These are phyloP conservation scores for Drosophila nasuta DNA, from an alignment of 1,140 invertebrate species.

Conservation along the genomic window DNA sequence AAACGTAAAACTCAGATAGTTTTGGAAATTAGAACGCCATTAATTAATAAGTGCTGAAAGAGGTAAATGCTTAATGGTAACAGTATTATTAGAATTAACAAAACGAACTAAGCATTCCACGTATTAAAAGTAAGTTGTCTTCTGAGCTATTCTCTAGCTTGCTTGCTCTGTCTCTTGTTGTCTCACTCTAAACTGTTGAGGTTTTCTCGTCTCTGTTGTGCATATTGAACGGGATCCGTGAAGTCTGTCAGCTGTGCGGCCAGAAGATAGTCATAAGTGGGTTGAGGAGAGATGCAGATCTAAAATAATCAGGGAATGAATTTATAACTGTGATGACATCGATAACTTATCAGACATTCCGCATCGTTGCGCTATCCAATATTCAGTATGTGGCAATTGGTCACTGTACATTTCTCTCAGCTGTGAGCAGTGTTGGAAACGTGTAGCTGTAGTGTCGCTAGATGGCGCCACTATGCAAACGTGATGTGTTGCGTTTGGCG, in stretches of 20 bases:
- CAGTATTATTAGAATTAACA: too few relatives aligned
- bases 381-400: neutral
- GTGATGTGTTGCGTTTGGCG: neutral
- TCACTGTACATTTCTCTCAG: neutral
- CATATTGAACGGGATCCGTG: constrained; percentile 98
- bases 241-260: constrained; percentile 99
- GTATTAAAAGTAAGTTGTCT: neutral
- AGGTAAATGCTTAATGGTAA: too few relatives aligned
- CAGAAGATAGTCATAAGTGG: constrained; percentile 27
- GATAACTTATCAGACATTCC: too few relatives aligned
- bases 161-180: neutral
- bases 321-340: too few relatives aligned
- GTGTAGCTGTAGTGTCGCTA: neutral
- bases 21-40: neutral
- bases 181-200: constrained; percentile 17
- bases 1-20: neutral
- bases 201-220: constrained; percentile 75
- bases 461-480: constrained; percentile 8
- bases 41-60: neutral
- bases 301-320: too few relatives aligned
- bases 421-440: neutral
- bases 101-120: neutral
- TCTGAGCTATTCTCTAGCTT: neutral
- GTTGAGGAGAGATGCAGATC: too few relatives aligned
- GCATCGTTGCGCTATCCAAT: too few relatives aligned